Evolutionary conservation across 2,888 invertebrate genomes (phyloP).

Genomic region (Clitarchus hookeri): DNA sequence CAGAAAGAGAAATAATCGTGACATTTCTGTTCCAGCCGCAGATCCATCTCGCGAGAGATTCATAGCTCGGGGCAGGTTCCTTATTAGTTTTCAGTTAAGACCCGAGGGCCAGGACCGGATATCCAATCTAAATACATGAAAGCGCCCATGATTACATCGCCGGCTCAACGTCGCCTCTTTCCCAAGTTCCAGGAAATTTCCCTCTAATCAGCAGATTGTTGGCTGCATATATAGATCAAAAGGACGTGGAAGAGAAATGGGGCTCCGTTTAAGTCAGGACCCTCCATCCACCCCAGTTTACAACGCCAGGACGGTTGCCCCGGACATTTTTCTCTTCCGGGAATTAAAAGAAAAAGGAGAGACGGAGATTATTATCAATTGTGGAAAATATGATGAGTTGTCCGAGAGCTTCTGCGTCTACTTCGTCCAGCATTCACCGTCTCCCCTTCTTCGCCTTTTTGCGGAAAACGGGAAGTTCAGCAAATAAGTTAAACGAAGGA

Average conservation of each 20-base stretch:
- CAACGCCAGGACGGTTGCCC: not conserved
- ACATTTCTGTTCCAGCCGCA: too few species aligned
- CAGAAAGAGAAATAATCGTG: too few species aligned
- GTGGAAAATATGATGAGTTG: conserved; percentile 2
- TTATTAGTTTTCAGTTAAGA: not conserved
- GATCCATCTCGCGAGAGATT: not conserved
- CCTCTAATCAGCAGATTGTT: conserved; percentile 23
- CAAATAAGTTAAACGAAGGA: conserved; percentile 10
- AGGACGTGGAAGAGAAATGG: not conserved
- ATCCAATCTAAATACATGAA: conserved; percentile 16
- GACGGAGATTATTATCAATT: not conserved
- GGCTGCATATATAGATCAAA: not conserved
- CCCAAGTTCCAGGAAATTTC: conserved; percentile 6
- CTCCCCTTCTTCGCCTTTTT: not conserved
- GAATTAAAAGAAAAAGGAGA: not conserved
- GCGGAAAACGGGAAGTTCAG: not conserved
- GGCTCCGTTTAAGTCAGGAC: not conserved
- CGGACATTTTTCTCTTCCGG: not conserved
- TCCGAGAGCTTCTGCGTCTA: not conserved
- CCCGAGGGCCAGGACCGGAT: not conserved
- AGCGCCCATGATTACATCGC: conserved; percentile 17
- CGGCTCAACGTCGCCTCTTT: not conserved
- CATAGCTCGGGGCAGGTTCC: not conserved
- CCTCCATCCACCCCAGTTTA: not conserved
- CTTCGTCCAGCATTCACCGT: not conserved